Evolutionary conservation across 1,140 invertebrate genomes (phyloP).

Genomic region (Drosophila nigromelanica): DNA sequence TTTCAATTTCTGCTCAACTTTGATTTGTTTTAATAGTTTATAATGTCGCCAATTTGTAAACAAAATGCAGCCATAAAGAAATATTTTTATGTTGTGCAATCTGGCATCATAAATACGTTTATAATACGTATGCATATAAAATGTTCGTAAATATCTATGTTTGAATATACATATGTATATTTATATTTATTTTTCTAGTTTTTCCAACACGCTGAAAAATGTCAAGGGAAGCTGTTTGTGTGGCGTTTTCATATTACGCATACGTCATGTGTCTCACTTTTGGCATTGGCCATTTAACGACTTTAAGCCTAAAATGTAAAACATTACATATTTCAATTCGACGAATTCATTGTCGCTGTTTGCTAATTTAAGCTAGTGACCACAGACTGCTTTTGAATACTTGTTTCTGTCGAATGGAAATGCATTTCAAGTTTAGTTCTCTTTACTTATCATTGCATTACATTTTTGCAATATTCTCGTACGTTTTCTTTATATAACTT

Average conservation of each 20-base stretch:
- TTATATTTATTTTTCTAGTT: constrained; percentile 16
- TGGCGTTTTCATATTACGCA: constrained; percentile 63
- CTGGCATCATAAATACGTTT: constrained; percentile 12
- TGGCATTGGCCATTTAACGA: constrained; percentile 66
- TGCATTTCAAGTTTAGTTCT: constrained; percentile 5
- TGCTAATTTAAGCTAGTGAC: constrained; percentile 8
- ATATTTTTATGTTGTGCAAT: constrained; percentile 64
- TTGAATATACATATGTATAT: constrained; percentile 6
- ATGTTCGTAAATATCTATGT: constrained; percentile 2
- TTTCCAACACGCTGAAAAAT: constrained; percentile 37
- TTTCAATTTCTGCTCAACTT: constrained; percentile 26
- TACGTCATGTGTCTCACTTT: constrained; percentile 65
- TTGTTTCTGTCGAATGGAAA: not conserved
- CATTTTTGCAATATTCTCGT: constrained; percentile 9
- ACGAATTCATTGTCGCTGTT: constrained; percentile 4
- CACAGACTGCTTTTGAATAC: not conserved
- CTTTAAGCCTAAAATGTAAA: constrained; percentile 24
- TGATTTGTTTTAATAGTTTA: constrained; percentile 69
- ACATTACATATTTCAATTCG: constrained; percentile 35
- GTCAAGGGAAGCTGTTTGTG: constrained; percentile 56
- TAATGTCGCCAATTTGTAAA: constrained; percentile 81
- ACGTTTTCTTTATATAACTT: constrained; percentile 67
- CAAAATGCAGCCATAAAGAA: constrained; percentile 69
- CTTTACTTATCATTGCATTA: constrained; percentile 7
- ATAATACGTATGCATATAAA: not conserved